Evolutionary conservation across 2,113 vertebrate species (phyloP).

Genomic region (Asarcornis scutulata): DNA sequence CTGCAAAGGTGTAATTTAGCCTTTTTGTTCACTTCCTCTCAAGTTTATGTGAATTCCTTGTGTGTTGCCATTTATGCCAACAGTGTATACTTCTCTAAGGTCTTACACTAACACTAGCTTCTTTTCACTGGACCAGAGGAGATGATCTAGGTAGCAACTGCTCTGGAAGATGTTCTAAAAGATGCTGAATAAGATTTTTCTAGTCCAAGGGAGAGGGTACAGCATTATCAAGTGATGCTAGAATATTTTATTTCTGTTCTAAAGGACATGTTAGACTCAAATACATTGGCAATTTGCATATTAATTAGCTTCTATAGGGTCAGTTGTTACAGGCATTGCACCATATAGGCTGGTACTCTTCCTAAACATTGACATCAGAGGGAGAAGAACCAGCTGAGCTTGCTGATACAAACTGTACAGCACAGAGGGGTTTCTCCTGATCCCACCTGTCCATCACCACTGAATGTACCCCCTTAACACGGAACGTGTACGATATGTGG

Average conservation of each 20-base stretch:
- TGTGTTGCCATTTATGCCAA: background rate
- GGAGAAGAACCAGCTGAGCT: background rate
- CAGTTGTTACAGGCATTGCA: background rate
- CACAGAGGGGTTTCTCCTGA: background rate
- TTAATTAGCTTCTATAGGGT: background rate
- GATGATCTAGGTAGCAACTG: background rate
- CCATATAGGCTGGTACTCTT: background rate
- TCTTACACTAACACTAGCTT: background rate
- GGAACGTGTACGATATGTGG: background rate
- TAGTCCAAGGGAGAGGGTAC: background rate
- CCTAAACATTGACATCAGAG: background rate
- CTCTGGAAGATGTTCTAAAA: background rate
- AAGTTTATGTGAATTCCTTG: fast-evolving
- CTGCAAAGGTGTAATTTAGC: background rate
- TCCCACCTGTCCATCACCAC: background rate
- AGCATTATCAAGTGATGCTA: background rate
- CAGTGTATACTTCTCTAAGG: background rate
- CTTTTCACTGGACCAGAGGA: background rate
- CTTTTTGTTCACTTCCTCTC: background rate
- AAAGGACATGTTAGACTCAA: background rate
- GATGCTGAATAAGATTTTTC: background rate
- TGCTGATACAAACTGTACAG: fast-evolving
- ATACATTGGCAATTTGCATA: background rate
- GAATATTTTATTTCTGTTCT: background rate
- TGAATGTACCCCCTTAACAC: too few relatives aligned